These are phyloP conservation scores for Agonopterix subpropinquella DNA, from an alignment of 2,888 invertebrate species.

Conservation along the genomic window DNA sequence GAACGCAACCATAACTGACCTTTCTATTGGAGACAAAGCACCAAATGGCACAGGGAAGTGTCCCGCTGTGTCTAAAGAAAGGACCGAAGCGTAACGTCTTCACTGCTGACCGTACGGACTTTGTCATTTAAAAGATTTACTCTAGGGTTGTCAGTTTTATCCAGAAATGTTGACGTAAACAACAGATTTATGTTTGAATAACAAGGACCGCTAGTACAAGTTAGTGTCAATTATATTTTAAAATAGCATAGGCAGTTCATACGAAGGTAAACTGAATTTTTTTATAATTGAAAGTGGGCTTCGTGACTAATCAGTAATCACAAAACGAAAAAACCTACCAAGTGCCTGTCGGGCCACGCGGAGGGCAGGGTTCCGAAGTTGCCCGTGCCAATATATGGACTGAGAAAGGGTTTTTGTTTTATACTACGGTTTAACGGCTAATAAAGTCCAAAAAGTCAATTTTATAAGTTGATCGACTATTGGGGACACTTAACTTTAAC, in stretches of 20 bases:
- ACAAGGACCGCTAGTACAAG: too few species aligned
- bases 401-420: neutral
- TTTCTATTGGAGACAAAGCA: constrained; percentile 46
- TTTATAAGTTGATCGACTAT: too few species aligned
- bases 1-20: constrained; percentile 52
- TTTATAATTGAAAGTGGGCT: too few species aligned
- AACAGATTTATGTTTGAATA: neutral
- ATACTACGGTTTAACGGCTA: too few species aligned
- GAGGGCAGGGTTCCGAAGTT: too few species aligned
- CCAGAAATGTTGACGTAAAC: neutral
- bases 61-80: constrained; percentile 52
- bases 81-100: constrained; percentile 44
- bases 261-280: too few species aligned
- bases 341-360: too few species aligned
- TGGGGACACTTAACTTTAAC: too few species aligned
- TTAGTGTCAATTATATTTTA: too few species aligned
- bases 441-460: too few species aligned
- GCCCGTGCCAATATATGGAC: neutral
- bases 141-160: constrained; percentile 39
- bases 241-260: too few species aligned
- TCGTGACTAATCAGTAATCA: too few species aligned
- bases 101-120: constrained; percentile 45
- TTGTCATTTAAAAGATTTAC: constrained; percentile 22
- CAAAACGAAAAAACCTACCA: neutral
- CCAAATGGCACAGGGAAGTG: constrained; percentile 45